Base-by-base conservation (phyloP, 1,140 invertebrate genomes). In the Trichonephila clavata region DNA sequence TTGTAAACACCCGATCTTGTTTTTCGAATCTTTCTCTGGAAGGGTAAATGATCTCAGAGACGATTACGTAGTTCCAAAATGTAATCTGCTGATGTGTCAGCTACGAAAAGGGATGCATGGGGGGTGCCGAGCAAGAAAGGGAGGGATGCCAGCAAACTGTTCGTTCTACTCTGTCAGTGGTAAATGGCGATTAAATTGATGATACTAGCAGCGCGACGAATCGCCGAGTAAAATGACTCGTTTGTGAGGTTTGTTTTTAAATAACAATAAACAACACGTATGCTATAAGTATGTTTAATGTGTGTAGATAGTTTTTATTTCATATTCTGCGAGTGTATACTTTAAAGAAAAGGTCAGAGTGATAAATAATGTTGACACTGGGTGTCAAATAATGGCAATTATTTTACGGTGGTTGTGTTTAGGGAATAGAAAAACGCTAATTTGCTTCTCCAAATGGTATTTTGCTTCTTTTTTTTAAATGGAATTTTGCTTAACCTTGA, bases 41-140 rank as follows among this genome's bases (percentile, higher is more conserved):
- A 83, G 80, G 81, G 81, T 83, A 83, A 83, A 83, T 8, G 81
- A 83, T 83, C 81, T 83, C 5, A 20, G 57, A 83, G 57, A 83
- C 39, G 81, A 57, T 83, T 57, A 83, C 43, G 81, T 83, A 83
- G 81, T 83, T 57, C 71, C 18, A 77, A 77, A 77, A 77, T 77
- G 71, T 77, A 77, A 77, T 77, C 18, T 20, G 71, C 71, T 77
- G 71, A 77, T 77, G 71, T 77, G 71, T 77, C 71, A 77, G 39
- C 27, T 39, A 21, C 60, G 65, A 24, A 24, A 68, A 50, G 50
- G 21, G 65, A 77, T 39, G 27, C 27, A 39, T 14, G 18, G 18
- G 5, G 71, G 32, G 32, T 39, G 27, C 13, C 32, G 50, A 13
- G 50, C 7, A 77, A 39, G 32, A 77, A 18, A 32, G 3, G 18